phyloP scores from a whole-genome alignment of 2,797 vertebrate species.

The Ispidina picta region DNA sequence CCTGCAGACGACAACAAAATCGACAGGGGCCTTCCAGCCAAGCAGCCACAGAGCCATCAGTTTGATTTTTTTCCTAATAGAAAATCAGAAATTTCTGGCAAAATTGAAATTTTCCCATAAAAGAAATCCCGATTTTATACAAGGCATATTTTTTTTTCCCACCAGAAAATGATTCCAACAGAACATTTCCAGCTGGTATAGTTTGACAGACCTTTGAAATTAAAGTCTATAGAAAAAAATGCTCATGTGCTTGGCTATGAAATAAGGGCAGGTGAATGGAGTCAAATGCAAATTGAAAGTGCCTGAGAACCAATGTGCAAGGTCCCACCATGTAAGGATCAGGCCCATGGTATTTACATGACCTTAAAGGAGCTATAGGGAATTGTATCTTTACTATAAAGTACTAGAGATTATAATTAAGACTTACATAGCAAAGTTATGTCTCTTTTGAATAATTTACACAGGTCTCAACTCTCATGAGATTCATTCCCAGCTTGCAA shows the following conservation, averaged over 20 bases:
- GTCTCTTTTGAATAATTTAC: conserved; percentile 22
- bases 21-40: conserved; percentile 66
- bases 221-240: conserved; percentile 19
- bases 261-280: neutral
- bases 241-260: neutral
- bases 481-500: neutral
- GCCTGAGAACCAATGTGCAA: neutral
- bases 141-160: neutral
- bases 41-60: conserved; percentile 41
- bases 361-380: neutral
- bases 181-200: conserved; percentile 32
- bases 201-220: conserved; percentile 50
- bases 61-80: conserved; percentile 50
- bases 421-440: conserved; percentile 3
- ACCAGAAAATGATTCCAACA: conserved; percentile 33
- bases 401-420: conserved; percentile 11
- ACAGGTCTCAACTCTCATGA: neutral
- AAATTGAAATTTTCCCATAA: conserved; percentile 57
- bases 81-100: conserved; percentile 52
- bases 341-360: neutral
- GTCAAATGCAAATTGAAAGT: conserved; percentile 38
- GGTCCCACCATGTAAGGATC: neutral
- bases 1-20: conserved; percentile 68
- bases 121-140: neutral
- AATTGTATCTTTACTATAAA: neutral